phyloP scores from a whole-genome alignment of 2,888 invertebrate genomes.

The Imbricaverruca yamaguchii region DNA sequence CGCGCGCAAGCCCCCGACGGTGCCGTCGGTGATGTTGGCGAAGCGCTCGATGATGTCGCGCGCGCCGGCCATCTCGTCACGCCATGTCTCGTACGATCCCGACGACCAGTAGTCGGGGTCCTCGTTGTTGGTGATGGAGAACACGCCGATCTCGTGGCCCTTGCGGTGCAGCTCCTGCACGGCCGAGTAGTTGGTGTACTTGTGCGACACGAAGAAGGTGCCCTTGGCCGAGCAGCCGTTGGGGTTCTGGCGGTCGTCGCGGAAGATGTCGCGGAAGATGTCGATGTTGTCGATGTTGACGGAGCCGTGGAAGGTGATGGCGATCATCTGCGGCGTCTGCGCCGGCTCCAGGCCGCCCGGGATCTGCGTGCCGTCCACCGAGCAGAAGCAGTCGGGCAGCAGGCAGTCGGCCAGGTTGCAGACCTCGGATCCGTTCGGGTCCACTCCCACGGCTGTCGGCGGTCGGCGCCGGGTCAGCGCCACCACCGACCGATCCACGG shows the following conservation, averaged over 20 bases:
- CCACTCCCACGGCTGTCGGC: slow-evolving; percentile 37
- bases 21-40: slow-evolving; percentile 84
- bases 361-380: slow-evolving; percentile 39
- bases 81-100: slow-evolving; percentile 83
- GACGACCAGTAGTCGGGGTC: slow-evolving; percentile 83
- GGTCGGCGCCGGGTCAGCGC: too few species aligned
- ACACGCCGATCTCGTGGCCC: slow-evolving; percentile 86
- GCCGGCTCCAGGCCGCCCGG: slow-evolving; percentile 38
- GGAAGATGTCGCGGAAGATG: slow-evolving; percentile 39
- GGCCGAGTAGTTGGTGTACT: slow-evolving; percentile 41
- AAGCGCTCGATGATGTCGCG: slow-evolving; percentile 66
- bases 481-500: too few species aligned
- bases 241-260: slow-evolving; percentile 37
- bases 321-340: slow-evolving; percentile 40
- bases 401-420: slow-evolving; percentile 38
- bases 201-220: slow-evolving; percentile 40
- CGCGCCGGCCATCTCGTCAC: slow-evolving; percentile 89
- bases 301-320: slow-evolving; percentile 40
- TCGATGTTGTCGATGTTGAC: slow-evolving; percentile 41
- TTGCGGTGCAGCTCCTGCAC: slow-evolving; percentile 48
- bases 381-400: slow-evolving; percentile 41
- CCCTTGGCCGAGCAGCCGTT: slow-evolving; percentile 40
- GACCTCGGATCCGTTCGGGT: slow-evolving; percentile 39
- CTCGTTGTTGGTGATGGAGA: slow-evolving; percentile 86
- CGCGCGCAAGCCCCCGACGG: slow-evolving; percentile 78